Base-by-base conservation (phyloP, 2,113 vertebrate species). In the Bucco capensis region DNA sequence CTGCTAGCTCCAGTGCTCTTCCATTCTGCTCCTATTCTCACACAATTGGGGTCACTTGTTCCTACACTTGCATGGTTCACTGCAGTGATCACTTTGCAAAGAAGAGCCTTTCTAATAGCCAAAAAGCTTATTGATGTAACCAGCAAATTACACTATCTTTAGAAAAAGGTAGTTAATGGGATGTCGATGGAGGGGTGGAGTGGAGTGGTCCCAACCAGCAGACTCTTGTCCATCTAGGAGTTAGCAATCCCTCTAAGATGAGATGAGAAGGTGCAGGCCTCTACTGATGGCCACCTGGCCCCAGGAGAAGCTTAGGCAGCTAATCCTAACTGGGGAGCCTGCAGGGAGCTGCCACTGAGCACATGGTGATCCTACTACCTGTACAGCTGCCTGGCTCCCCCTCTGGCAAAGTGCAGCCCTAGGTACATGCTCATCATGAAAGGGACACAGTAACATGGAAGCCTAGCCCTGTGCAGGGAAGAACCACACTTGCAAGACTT, bases 171-270 rank as follows among this genome's bases (percentile, higher is more conserved):
- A 38, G 37, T 42, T 49, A 83, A 50, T 22, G 61, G 27, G 35
- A 24, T 5, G 15, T 14, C 15, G 16, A 44, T 49, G 22, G 35
- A 51, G 31, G 13, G n/a, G 25, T n/a, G 35, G n/a, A 47, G 35
- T 3, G 44, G 2, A 14, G 38, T 37, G 28, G 65, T 58, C 51
- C 31, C 40, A 46, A 49, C 14, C 8, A 73, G n/a, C 8, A 73
- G n/a, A 22, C 23, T 47, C 4, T 1, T 24, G 31, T 35, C 47
- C 33, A 19, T 19, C 0, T 0, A 27, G n/a, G 40, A 72, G 35
- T 25, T n/a, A 23, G 15, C 1, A 2, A 67, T 31, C 22, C 31
- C 30, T 1, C 0, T 7, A 31, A 17, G 15, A 2, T 9, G 7
- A 70, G 53, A 38, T 2, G 6, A 54, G 44, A 42, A 25, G 19